These are phyloP conservation scores for Tanypteryx hageni DNA, from an alignment of 2,888 invertebrate genomes.

Conservation along the genomic window DNA sequence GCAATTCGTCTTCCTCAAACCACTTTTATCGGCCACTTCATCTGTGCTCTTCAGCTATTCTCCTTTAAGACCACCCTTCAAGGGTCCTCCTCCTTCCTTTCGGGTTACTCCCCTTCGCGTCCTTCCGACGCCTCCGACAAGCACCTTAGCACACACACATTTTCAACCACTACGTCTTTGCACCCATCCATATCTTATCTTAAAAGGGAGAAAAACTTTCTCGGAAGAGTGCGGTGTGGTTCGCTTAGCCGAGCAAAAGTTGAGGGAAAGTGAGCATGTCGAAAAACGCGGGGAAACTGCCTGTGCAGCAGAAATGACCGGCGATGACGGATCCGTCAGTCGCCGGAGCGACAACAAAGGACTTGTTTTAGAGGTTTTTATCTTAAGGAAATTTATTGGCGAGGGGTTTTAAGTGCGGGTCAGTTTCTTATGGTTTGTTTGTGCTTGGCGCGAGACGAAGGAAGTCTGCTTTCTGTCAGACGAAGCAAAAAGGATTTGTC, in stretches of 20 bases:
- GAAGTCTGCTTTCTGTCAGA: background rate
- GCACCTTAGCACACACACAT: no score
- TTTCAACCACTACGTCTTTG: background rate
- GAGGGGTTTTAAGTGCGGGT: background rate
- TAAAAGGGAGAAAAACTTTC: background rate
- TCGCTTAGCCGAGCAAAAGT: background rate
- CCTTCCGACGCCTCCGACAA: no score
- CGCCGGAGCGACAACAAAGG: background rate
- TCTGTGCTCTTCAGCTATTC: background rate
- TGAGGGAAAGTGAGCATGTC: no score
- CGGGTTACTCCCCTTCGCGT: no score
- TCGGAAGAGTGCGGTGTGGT: background rate
- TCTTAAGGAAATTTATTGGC: background rate
- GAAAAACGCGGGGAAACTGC: background rate
- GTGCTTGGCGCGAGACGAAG: background rate
- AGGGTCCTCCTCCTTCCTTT: background rate
- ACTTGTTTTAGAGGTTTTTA: background rate
- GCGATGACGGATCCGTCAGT: background rate
- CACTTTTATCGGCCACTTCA: background rate
- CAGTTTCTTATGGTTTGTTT: conserved; percentile 1
- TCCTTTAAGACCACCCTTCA: background rate
- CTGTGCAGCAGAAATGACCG: background rate
- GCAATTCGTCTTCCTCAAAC: background rate
- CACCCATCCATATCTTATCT: background rate
- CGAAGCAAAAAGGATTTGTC: background rate